A percentile compares a stretch with the other conserved stretches of the same genome.
These are phyloP conservation scores for Centropus unirufus DNA, from an alignment of 2,113 vertebrate species.

Conservation along the genomic window DNA sequence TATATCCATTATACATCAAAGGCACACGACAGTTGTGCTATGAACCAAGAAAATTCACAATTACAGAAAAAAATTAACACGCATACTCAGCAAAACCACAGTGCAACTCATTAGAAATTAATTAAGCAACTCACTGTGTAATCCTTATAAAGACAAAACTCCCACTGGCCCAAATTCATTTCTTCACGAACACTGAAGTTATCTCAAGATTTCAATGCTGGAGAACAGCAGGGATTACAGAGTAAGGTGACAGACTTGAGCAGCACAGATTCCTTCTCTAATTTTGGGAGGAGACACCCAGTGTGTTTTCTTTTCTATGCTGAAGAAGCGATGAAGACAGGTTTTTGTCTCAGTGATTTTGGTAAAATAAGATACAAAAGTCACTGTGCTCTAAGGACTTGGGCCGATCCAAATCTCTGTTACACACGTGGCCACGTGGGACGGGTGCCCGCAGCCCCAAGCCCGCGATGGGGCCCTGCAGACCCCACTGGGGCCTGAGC, in stretches of 20 bases:
- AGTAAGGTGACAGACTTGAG: not conserved
- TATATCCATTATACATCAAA: constrained; percentile 65
- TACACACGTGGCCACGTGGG: not conserved
- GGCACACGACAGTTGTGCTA: not conserved
- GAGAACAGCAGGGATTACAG: not conserved
- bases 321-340: not conserved
- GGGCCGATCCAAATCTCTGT: not conserved
- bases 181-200: not conserved
- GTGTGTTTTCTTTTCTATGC: not conserved
- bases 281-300: not conserved
- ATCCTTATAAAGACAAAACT: not conserved
- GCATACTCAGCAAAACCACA: not conserved
- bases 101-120: constrained; percentile 20
- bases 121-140: constrained; percentile 6
- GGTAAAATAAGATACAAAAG: not conserved
- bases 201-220: not conserved
- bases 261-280: not conserved
- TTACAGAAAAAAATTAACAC: not conserved
- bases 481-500: not conserved
- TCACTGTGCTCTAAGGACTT: not conserved
- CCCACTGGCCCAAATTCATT: not conserved
- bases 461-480: not conserved
- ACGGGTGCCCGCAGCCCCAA: not conserved
- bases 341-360: not conserved
- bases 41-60: constrained; percentile 28